These are phyloP conservation scores for Xenopus tropicalis DNA, from an alignment of 2,113 vertebrate species.

Conservation along the genomic window DNA sequence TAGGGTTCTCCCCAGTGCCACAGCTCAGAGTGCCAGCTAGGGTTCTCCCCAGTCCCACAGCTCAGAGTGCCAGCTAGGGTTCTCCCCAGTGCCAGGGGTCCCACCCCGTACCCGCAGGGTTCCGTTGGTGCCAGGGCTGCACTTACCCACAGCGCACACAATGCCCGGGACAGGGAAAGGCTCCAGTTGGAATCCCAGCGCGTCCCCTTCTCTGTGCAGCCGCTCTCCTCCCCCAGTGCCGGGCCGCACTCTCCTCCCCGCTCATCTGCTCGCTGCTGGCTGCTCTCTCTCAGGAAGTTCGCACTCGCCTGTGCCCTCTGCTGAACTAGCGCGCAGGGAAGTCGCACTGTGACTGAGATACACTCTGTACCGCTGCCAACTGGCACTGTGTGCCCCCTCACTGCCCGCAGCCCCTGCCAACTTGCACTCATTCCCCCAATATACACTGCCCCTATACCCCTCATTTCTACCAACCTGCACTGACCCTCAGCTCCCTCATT, in stretches of 20 bases:
- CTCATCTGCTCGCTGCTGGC: conserved; percentile 14
- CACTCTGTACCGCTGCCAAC: not conserved
- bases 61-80: no score
- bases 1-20: no score
- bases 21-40: no score
- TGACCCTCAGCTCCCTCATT: no score
- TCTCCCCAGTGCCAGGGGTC: no score
- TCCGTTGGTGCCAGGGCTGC: no score
- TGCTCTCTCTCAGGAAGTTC: conserved; percentile 29
- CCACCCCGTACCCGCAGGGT: no score
- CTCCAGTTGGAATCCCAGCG: not conserved
- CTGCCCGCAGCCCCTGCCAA: no score
- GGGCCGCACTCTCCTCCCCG: conserved; percentile 13
- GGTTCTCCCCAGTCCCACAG: no score
- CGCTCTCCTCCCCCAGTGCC: conserved; percentile 24
- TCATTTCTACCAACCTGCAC: no score
- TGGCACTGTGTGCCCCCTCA: not conserved
- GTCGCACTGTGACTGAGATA: not conserved
- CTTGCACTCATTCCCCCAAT: no score
- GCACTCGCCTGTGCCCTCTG: conserved; percentile 6
- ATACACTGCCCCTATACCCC: no score
- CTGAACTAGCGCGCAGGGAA: not conserved
- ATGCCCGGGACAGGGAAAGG: not conserved
- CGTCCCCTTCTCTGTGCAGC: not conserved
- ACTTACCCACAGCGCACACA: not conserved